A percentile compares a stretch with the other conserved stretches of the same genome.
These are phyloP conservation scores for Sander vitreus DNA, from an alignment of 2,113 vertebrate species.

Conservation along the genomic window DNA sequence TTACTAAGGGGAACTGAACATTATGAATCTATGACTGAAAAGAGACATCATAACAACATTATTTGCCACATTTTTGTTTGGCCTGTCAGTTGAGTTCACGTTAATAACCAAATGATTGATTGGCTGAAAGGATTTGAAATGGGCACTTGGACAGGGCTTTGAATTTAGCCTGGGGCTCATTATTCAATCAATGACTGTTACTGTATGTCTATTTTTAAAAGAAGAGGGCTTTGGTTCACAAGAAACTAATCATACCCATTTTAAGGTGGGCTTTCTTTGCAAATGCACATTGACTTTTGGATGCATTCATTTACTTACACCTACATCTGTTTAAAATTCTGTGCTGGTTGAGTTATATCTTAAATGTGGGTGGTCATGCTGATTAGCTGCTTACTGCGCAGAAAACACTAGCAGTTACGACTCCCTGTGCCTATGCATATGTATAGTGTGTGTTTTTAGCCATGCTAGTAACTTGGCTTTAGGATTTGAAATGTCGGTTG, in stretches of 20 bases:
- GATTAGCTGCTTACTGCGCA: conserved; percentile 7
- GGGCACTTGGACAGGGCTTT: conserved; percentile 20
- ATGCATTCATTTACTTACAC: conserved; percentile 31
- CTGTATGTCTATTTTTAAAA: conserved; percentile 14
- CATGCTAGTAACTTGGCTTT: neutral
- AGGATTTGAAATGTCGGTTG: too few species aligned
- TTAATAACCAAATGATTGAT: conserved; percentile 42
- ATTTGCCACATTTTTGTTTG: conserved; percentile 31
- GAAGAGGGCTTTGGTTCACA: conserved; percentile 18
- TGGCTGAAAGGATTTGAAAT: conserved; percentile 27
- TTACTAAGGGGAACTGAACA: conserved; percentile 11
- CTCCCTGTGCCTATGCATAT: neutral
- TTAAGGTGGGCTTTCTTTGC: conserved; percentile 31
- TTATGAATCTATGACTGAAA: conserved; percentile 21
- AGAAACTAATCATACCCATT: conserved; percentile 44
- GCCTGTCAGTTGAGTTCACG: conserved; percentile 14
- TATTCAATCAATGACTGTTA: conserved; percentile 45
- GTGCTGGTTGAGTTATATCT: conserved; percentile 3
- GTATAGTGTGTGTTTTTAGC: neutral
- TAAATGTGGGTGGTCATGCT: conserved; percentile 5
- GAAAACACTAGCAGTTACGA: neutral
- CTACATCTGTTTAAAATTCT: conserved; percentile 32
- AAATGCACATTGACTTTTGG: conserved; percentile 26
- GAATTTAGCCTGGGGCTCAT: conserved; percentile 20
- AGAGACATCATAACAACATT: conserved; percentile 9